Evolutionary conservation across 2,888 invertebrate genomes (phyloP), one percentile per base, ranked within the genome.

Genomic region (Mamestra brassicae): DNA sequence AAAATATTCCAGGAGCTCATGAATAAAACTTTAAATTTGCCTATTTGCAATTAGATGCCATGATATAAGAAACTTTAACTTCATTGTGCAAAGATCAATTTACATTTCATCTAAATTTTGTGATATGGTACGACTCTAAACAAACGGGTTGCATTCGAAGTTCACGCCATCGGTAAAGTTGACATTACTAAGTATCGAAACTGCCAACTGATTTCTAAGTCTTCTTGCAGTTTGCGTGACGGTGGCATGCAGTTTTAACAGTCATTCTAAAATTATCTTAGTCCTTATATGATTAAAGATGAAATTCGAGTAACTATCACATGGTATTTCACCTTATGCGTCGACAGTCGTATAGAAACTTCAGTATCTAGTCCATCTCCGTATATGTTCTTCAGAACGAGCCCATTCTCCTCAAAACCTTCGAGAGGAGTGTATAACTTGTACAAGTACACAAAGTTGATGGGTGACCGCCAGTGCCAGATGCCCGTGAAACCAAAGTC

Each of bases 361-460:
- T 98, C 98, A 7, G 98, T 97, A 85, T 98, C 97, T 69, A 98
- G 94, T 42, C 97, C 97, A 52, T 97, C 95, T 13, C 97, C 95
- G 76, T 97, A 97, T 2, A 98, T 95, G 81, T 98, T 97, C 90
- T 98, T 98, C 0, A 97, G 96, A 0, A 98, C 97, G 11, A 98
- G 95, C 0, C 98, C 98, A 87, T 98, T 98, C 89, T 98, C 97
- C 89, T 98, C 97, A 83, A 98, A 98, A 6, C 98, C 97, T 87
- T 97, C 97, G n/a, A 98, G 92, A 0, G 98, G 98, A 0, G 98
- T 98, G 89, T 97, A 98, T 58, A 98, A 93, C 85, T 98, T 97
- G 92, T 98, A 98, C 0, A 98, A 97, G 92, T 98, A 98, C 81
- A 98, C 97, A 82, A 98, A 98, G 92, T 98, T 97, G 15, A 97